Percentiles rank a stretch among this genome's conserved stretches.
phyloP scores from a whole-genome alignment of 2,888 invertebrate species.

The Cephus pygmeus region DNA sequence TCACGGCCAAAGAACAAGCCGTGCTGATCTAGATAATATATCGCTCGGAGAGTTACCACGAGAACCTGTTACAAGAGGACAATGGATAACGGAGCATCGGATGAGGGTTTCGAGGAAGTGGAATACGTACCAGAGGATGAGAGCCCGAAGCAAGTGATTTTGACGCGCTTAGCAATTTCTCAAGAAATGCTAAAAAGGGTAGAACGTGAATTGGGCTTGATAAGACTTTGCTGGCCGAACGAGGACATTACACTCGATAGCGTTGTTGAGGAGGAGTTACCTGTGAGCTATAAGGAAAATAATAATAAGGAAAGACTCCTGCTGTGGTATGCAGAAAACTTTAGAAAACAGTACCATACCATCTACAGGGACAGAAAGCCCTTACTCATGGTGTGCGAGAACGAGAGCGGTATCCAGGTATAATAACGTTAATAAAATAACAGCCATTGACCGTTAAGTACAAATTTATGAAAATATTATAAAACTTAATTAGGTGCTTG shows the following conservation, averaged over 20 bases:
- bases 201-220: conserved; percentile 72
- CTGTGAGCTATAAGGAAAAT: conserved; percentile 75
- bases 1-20: background rate
- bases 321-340: conserved; percentile 82
- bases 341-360: conserved; percentile 76
- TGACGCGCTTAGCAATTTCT: background rate
- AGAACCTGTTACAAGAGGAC: background rate
- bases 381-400: conserved; percentile 76
- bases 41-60: background rate
- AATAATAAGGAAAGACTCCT: conserved; percentile 78
- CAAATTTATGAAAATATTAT: background rate
- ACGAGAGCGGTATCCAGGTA: conserved; percentile 84
- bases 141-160: background rate
- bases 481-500: background rate
- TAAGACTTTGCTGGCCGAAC: conserved; percentile 75
- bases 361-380: conserved; percentile 74
- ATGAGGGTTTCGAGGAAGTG: background rate
- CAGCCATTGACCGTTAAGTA: no score
- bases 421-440: background rate
- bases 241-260: conserved; percentile 52
- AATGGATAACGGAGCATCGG: background rate
- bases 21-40: background rate
- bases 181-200: conserved; percentile 36
- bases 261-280: conserved; percentile 69
- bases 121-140: background rate